Conservation (phyloP, 2,888 invertebrate species). For the Eristalinus aeneus region DNA sequence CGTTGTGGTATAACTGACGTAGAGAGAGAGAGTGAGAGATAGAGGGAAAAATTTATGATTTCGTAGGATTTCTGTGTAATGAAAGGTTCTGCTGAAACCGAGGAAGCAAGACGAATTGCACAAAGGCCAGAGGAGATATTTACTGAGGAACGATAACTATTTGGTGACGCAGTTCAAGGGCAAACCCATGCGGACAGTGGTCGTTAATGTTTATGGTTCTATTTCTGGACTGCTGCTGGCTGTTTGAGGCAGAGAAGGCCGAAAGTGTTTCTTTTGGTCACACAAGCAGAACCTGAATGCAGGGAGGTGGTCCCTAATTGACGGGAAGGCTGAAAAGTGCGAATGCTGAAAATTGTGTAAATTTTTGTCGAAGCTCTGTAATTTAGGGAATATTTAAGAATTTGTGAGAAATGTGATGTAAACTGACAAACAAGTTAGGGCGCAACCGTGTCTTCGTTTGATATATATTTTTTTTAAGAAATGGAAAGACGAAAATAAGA, state of each 20-base stretch:
- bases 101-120: neutral
- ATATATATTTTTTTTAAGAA: too few species aligned
- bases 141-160: constrained; percentile 13
- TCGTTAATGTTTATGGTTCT: neutral
- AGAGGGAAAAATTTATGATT: neutral
- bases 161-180: constrained; percentile 2
- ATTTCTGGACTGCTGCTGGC: neutral
- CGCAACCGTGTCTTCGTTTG: too few species aligned
- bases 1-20: neutral
- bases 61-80: neutral
- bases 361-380: neutral
- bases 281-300: neutral
- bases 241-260: neutral
- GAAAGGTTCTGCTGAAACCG: neutral
- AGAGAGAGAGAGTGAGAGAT: too few species aligned
- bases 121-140: neutral
- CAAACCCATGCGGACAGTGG: neutral
- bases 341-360: neutral
- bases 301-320: neutral
- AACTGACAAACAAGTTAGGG: too few species aligned
- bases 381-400: neutral
- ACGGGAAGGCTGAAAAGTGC: neutral
- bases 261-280: neutral
- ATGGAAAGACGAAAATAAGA: too few species aligned
- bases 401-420: too few species aligned